Percentiles rank a stretch among this genome's conserved stretches.
Evolutionary conservation across 2,797 vertebrate species (phyloP).

Genomic region (Gobionotothen gibberifrons): DNA sequence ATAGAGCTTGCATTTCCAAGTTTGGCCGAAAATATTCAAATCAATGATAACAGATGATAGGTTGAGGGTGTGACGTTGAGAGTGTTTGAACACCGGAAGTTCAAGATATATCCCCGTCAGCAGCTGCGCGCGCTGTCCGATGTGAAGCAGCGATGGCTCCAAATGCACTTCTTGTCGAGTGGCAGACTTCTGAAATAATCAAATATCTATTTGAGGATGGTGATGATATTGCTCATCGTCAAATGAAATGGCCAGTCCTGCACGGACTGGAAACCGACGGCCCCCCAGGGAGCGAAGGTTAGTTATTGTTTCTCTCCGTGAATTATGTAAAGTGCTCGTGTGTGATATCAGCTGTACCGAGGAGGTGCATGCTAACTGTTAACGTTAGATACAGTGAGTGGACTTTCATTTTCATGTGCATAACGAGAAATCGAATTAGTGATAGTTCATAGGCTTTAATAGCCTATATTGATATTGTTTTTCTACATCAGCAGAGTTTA

Average conservation of each 20-base stretch:
- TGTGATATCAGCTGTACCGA: too few relatives aligned
- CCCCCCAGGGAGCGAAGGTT: background rate
- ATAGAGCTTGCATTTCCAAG: too few relatives aligned
- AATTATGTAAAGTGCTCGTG: background rate
- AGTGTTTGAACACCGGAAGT: too few relatives aligned
- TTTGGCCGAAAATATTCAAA: too few relatives aligned
- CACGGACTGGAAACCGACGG: slow-evolving; percentile 32
- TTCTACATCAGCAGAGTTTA: background rate
- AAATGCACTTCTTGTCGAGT: accelerated
- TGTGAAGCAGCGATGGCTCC: slow-evolving; percentile 50
- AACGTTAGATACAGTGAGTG: accelerated
- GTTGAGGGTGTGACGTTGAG: too few relatives aligned
- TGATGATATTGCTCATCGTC: accelerated
- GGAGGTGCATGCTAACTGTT: too few relatives aligned
- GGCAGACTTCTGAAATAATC: slow-evolving; percentile 49
- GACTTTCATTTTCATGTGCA: too few relatives aligned
- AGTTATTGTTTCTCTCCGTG: background rate
- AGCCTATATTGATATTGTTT: too few relatives aligned
- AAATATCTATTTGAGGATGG: slow-evolving; percentile 36
- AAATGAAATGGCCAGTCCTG: too few relatives aligned
- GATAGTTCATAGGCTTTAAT: background rate
- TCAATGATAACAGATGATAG: too few relatives aligned
- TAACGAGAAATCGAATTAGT: background rate
- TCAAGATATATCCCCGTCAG: background rate
- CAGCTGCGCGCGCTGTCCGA: background rate